A percentile compares a stretch with the other conserved stretches of the same genome.
phyloP scores from a whole-genome alignment of 2,113 vertebrate genomes.

The Diphyllodes magnificus region DNA sequence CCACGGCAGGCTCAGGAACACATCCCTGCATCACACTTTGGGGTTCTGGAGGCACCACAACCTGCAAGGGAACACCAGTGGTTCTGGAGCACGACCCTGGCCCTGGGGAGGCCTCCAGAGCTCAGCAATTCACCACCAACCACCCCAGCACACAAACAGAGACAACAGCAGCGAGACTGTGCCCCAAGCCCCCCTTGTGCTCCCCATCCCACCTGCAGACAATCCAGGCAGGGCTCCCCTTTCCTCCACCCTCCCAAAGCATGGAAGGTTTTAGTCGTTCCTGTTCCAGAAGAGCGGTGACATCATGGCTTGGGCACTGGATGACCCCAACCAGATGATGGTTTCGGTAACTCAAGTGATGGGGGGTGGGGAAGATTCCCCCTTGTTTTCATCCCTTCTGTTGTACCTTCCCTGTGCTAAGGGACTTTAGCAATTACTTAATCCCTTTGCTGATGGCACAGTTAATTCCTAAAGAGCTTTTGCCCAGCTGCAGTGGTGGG shows the following conservation, averaged over 20 bases:
- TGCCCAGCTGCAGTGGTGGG: background rate
- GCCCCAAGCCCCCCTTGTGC: background rate
- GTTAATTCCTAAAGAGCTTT: background rate
- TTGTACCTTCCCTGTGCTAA: background rate
- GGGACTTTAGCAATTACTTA: background rate
- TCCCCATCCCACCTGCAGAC: background rate
- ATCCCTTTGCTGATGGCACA: background rate
- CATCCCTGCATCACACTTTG: background rate
- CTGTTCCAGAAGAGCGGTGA: background rate
- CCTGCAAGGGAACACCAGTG: background rate
- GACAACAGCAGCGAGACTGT: accelerated
- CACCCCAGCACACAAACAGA: background rate
- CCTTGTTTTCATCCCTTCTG: background rate
- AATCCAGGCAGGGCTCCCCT: background rate
- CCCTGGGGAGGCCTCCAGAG: background rate
- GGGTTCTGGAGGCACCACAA: background rate
- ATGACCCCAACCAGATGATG: background rate
- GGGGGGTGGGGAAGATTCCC: background rate
- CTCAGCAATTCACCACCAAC: background rate
- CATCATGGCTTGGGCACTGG: background rate
- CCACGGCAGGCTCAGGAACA: background rate
- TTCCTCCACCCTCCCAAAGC: background rate
- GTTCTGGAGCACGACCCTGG: accelerated
- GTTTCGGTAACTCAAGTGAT: background rate
- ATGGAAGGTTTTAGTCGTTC: background rate